Evolutionary conservation across 2,888 invertebrate genomes (phyloP), one percentile per base, ranked within the genome.

Genomic region (Eucera pruinosa): DNA sequence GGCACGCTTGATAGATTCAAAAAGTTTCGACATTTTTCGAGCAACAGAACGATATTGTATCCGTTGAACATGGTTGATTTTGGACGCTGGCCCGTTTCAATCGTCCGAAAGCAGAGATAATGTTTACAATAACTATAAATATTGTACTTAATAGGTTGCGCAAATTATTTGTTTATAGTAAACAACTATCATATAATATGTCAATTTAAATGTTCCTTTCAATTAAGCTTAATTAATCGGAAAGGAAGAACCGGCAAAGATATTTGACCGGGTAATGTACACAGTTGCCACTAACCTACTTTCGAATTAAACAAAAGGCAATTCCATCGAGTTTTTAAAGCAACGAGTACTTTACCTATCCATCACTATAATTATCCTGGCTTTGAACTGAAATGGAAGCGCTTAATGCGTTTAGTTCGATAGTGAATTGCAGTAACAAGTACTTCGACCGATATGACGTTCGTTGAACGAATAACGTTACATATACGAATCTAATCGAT

Each of bases 281-380:
- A 23, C 18, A 27, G n/a, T 36, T 25, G 9, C 13, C 13, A 62
- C 62, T 62, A 69, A 64, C 69, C 69, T 69, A 69, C 57, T 58
- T 68, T 74, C 36, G 18, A 43, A 27, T 47, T 62, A 39, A 66
- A 58, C 36, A 45, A 72, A 66, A 58, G 43, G 6, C 4, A 20
- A 30, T 48, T 48, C 45, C 47, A 69, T 69, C 50, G 62, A 68
- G 61, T 61, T 61, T 27, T 5, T 15, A 39, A 43, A 33, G 58
- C 45, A 58, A 18, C 13, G 41, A 55, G 2, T 25, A 30, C n/a
- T n/a, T n/a, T n/a, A n/a, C n/a, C n/a, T n/a, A n/a, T n/a, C n/a
- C n/a, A n/a, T 33, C 25, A 52, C 20, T 41, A 48, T 39, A 58
- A 72, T 54, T 54, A 55, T 67, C 36, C 20, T 3, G 36, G 36